Conservation (phyloP, 2,888 invertebrate genomes). For the Leuctra nigra region DNA sequence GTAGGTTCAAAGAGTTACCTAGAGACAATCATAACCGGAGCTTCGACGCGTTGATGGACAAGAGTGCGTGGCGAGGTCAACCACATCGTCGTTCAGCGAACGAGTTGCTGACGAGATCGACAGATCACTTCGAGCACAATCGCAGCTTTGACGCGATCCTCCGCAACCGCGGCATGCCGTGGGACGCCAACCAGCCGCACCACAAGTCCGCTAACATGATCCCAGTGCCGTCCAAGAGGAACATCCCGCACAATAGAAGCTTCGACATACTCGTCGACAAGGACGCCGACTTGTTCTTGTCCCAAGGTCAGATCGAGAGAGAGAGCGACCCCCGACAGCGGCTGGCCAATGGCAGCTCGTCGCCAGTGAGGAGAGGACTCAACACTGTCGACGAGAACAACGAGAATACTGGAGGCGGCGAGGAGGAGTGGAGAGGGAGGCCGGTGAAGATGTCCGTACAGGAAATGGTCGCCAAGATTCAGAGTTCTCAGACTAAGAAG, state of each 20-base stretch:
- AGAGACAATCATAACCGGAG: slow-evolving; percentile 20
- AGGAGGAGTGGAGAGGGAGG: slow-evolving; percentile 21
- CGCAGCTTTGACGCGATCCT: slow-evolving; percentile 24
- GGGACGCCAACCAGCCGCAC: slow-evolving; percentile 19
- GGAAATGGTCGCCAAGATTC: slow-evolving; percentile 56
- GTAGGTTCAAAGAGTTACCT: slow-evolving; percentile 8
- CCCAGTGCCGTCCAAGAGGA: slow-evolving; percentile 15
- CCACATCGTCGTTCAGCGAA: slow-evolving; percentile 25
- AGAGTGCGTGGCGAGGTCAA: slow-evolving; percentile 21
- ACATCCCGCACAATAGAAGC: slow-evolving; percentile 16
- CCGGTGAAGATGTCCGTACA: slow-evolving; percentile 51
- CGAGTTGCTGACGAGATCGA: slow-evolving; percentile 19
- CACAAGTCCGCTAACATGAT: slow-evolving; percentile 24
- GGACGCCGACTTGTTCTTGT: background rate
- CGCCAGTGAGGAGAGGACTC: background rate
- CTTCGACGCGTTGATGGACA: slow-evolving; percentile 25
- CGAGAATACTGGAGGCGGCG: background rate
- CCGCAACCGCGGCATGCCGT: slow-evolving; percentile 10
- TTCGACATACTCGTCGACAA: slow-evolving; percentile 21
- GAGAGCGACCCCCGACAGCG: background rate
- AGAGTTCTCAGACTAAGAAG: slow-evolving; percentile 34
- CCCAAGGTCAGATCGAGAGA: background rate
- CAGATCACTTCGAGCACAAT: slow-evolving; percentile 19
- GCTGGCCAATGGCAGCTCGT: background rate
- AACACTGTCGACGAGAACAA: slow-evolving; percentile 6